These are phyloP conservation scores for Remorina albescens DNA, from an alignment of 2,797 vertebrate genomes.

Conservation along the genomic window DNA sequence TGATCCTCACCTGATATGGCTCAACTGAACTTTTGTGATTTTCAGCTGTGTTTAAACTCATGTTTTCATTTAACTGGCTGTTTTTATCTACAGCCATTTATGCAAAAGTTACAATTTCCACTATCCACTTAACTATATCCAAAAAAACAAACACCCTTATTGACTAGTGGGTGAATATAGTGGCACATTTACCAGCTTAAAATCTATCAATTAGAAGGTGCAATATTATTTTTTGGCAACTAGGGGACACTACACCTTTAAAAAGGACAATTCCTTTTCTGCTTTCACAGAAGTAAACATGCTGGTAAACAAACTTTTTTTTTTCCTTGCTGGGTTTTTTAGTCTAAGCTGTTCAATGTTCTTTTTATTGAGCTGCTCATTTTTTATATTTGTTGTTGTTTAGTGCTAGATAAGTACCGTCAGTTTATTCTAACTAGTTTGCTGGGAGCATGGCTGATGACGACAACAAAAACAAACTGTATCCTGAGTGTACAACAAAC, in stretches of 20 bases:
- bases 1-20: background rate
- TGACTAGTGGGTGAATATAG: background rate
- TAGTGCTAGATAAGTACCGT: background rate
- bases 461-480: background rate
- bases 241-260: background rate
- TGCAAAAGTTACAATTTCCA: background rate
- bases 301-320: too few species aligned
- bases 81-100: too few species aligned
- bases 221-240: background rate
- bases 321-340: too few species aligned
- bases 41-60: too few species aligned
- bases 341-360: background rate
- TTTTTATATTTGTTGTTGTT: background rate
- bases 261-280: background rate
- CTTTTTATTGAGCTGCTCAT: background rate
- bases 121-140: too few species aligned
- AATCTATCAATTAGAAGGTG: background rate
- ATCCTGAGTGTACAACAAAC: background rate
- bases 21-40: too few species aligned
- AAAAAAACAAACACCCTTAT: too few species aligned
- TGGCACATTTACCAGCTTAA: background rate
- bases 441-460: background rate
- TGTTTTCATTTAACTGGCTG: too few species aligned
- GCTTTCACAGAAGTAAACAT: background rate
- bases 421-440: background rate